These are phyloP conservation scores for Oncorhynchus keta DNA, from an alignment of 2,113 vertebrate genomes.

Conservation along the genomic window DNA sequence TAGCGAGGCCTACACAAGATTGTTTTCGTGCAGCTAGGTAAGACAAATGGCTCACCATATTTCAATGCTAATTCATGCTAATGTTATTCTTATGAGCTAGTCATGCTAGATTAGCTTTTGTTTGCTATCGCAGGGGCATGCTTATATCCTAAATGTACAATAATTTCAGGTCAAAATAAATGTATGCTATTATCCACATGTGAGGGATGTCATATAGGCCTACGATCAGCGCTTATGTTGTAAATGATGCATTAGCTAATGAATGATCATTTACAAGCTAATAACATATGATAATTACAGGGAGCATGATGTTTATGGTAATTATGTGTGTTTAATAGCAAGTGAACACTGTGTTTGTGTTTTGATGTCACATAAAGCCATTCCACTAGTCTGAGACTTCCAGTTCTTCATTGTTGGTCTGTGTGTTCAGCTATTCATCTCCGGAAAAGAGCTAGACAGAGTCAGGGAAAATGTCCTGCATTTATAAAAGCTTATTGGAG, in stretches of 20 bases:
- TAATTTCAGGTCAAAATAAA: background rate
- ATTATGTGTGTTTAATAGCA: background rate
- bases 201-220: background rate
- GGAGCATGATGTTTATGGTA: background rate
- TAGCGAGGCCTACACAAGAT: conserved; percentile 41
- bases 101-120: conserved; percentile 34
- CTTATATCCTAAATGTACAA: background rate
- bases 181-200: background rate
- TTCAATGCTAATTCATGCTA: conserved; percentile 46
- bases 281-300: background rate
- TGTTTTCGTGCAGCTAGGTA: conserved; percentile 37
- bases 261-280: background rate
- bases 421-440: background rate
- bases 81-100: conserved; percentile 29
- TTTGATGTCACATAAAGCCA: background rate
- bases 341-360: background rate
- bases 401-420: background rate
- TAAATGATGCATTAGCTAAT: background rate
- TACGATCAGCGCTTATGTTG: background rate
- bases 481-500: background rate
- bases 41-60: conserved; percentile 42
- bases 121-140: background rate
- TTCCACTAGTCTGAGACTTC: background rate
- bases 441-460: background rate
- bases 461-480: background rate